Base-by-base conservation (phyloP, 2,888 invertebrate genomes). In the Phyllotreta striolata region DNA sequence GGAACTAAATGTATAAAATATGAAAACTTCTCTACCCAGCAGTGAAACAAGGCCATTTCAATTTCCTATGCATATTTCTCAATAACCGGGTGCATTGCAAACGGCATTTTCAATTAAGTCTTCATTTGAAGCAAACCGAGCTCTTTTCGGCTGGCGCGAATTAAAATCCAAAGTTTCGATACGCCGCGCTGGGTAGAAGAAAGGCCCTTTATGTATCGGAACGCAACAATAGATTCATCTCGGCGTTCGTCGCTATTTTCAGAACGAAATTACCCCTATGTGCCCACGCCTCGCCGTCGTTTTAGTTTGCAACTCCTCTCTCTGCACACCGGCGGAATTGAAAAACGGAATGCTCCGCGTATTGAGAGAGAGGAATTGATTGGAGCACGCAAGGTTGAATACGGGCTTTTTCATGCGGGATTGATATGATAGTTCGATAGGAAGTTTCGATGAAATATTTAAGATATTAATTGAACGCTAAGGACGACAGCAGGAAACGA, bases 171-270 rank as follows among this genome's bases (percentile, higher is more conserved):
- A 47, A 47, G 47, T 34, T 47, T 12, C 8, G 6, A 47, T 47
- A 2, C 34, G 34, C 1, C 14, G 34, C 14, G 7, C 24, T 10
- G n/a, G 44, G 14, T 13, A 13, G 34, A 47, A 47, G 47, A 47
- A 47, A 47, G 34, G 14, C 8, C 14, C 12, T 47, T 10, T 47
- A 24, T 47, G 47, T 47, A 24, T 14, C 47, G 7, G 34, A n/a
- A 47, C 8, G 14, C 47, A 47, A 13, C 13, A 47, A 47, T 24
- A 14, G 14, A 47, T 14, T 6, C 47, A 14, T 14, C 13, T 47
- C 47, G 47, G 5, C 14, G n/a, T 47, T 47, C 47, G 47, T 47
- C 24, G 47, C 13, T 47, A 47, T 47, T 47, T 47, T 47, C 47
- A 47, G 47, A 47, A 47, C n/a, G 34, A 6, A 47, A 47, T 47